A percentile compares a stretch with the other conserved stretches of the same genome.
Evolutionary conservation across 2,113 vertebrate genomes (phyloP).

Genomic region (Sula dactylatra): DNA sequence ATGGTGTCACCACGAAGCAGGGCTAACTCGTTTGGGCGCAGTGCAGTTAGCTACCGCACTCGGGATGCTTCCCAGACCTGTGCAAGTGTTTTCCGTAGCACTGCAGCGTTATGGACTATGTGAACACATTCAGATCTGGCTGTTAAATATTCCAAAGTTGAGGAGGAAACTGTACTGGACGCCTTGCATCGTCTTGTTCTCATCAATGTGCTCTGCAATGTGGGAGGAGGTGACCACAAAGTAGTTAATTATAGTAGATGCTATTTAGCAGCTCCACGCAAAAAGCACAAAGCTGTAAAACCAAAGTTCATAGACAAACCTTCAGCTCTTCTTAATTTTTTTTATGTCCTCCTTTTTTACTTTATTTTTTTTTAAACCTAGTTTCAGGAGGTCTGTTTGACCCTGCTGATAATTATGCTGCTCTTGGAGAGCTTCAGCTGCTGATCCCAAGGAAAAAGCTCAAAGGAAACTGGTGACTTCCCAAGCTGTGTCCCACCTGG

Average conservation of each 20-base stretch:
- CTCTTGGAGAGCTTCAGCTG: not conserved
- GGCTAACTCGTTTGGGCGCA: rapidly evolving
- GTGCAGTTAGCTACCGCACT: not conserved
- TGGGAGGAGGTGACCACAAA: not conserved
- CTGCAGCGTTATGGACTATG: not conserved
- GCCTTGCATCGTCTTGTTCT: not conserved
- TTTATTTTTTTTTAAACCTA: not conserved
- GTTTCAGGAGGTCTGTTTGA: not conserved
- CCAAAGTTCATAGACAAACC: not conserved
- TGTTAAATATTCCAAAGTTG: not conserved
- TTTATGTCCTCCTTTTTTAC: not conserved
- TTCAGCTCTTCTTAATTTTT: not conserved
- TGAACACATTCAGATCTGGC: not conserved
- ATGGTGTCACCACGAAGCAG: not conserved
- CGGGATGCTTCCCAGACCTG: not conserved
- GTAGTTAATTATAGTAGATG: not conserved
- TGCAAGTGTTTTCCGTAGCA: not conserved
- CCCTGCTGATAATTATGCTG: not conserved
- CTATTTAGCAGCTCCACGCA: not conserved
- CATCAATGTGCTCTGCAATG: not conserved
- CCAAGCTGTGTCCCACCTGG: not conserved
- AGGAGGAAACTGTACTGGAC: not conserved
- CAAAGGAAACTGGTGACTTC: not conserved
- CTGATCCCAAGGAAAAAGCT: not conserved
- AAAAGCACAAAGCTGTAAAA: not conserved